phyloP scores from a whole-genome alignment of 2,888 invertebrate genomes.

The Drosophila sordidapex region DNA sequence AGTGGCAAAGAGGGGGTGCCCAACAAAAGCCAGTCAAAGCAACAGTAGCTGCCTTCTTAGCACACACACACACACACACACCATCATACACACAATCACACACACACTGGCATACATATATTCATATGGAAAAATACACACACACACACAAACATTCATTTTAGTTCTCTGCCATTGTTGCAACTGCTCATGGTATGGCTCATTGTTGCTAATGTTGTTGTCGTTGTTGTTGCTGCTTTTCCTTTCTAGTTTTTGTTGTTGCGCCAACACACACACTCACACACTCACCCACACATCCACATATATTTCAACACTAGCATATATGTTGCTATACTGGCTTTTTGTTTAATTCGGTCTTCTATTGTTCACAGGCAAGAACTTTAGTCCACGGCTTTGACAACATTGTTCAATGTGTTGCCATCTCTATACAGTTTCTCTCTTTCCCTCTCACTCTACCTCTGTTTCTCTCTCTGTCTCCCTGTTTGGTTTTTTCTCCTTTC shows the following conservation, averaged over 20 bases:
- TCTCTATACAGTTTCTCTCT: slow-evolving; percentile 27
- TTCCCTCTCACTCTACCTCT: not conserved
- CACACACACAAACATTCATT: slow-evolving; percentile 39
- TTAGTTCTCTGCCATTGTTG: slow-evolving; percentile 69
- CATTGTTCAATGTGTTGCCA: slow-evolving; percentile 69
- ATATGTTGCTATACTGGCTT: slow-evolving; percentile 53
- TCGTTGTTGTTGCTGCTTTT: slow-evolving; percentile 14
- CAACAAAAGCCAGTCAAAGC: slow-evolving; percentile 76
- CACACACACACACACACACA: slow-evolving; percentile 18
- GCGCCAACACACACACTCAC: slow-evolving; percentile 28
- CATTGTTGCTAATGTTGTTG: slow-evolving; percentile 57
- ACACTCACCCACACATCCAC: slow-evolving; percentile 15
- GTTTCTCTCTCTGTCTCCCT: not conserved
- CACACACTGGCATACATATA: not conserved
- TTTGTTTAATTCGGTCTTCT: slow-evolving; percentile 80
- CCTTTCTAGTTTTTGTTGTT: slow-evolving; percentile 30
- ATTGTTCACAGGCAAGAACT: slow-evolving; percentile 76
- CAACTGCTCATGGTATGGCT: slow-evolving; percentile 59
- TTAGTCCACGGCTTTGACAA: slow-evolving; percentile 74
- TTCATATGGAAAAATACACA: not conserved
- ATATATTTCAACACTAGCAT: slow-evolving; percentile 7
- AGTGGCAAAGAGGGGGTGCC: slow-evolving; percentile 9
- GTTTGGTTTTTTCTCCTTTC: slow-evolving; percentile 1
- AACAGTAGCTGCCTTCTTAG: slow-evolving; percentile 59
- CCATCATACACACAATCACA: slow-evolving; percentile 2